Evolutionary conservation across 2,888 invertebrate genomes (phyloP), one percentile per base, ranked within the genome.

Genomic region (Scaptomyza polygonia): DNA sequence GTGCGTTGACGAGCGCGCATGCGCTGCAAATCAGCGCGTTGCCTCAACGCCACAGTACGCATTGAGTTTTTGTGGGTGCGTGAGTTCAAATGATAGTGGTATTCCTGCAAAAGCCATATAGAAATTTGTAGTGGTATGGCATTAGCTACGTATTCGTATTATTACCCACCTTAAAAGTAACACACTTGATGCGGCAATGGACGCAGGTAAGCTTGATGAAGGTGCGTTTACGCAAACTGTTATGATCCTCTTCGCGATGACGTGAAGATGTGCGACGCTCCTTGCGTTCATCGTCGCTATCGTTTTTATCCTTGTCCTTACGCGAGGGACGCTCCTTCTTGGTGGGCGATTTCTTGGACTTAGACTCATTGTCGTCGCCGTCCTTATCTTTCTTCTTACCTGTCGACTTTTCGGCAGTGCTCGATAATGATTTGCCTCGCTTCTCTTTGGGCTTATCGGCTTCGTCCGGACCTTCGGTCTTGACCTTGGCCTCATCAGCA

Each of bases 1-100:
- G 95, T 95, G 61, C 97, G 94, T 90, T 97, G 97, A 0, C 95
- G 94, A 67, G 95, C 93, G 59, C 97, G 94, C 95, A 97, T 95
- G 79, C 95, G 94, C 67, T 95, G 93, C 79, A 96, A 91, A 86
- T 95, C 95, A 53, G 94, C 93, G 89, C 96, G 95, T 90, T 96
- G 96, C 9, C 95, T 95, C 53, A 95, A 93, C 14, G 96, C 95
- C 77, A 96, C 94, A 44, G 93, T 94, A 56, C 95, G 93, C 95
- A 97, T 95, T 0, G 95, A 94, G 25, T 94, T 93, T 83, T 95
- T 94, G 90, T 97, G 97, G 71, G 93, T 93, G 55, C 94, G 93
- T 44, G 95, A 94, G 87, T 94, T 93, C 88, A 97, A 92, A 92
- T 97, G 97, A 83, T 94, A 93, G 34, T 94, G 94, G 90, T 97